Evolutionary conservation across 2,797 vertebrate species (phyloP), one percentile per base, ranked within the genome.

Genomic region (Danio choprae): DNA sequence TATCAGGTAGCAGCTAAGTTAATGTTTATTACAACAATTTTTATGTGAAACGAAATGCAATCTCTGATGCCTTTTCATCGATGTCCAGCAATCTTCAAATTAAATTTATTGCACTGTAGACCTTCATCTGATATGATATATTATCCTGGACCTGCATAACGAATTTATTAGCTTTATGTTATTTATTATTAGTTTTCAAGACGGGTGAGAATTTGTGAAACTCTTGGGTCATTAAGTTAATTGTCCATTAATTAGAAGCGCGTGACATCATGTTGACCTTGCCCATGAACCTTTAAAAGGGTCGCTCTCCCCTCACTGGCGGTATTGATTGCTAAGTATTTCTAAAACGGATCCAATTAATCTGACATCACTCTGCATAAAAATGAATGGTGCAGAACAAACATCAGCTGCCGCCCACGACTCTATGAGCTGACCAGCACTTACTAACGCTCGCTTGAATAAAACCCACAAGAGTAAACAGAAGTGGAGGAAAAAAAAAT

Each of bases 231-330:
- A 92, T 92, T 88, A 89, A 89, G 86, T 87, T 88, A 91, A 92
- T 88, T 89, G 89, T 68, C 88, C 84, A 88, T 90, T 91, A 91
- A 92, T 92, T 91, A 88, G 89, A 87, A 83, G 84, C 80, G 79
- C 81, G 71, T 91, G 89, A 91, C 84, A 87, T 90, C 88, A 87
- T 81, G 81, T 82, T 90, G 89, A 91, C 89, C 89, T 86, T 81
- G 88, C 72, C 81, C 85, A 74, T 91, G 86, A 91, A 90, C 89
- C 87, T 86, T 86, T 84, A 84, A 88, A 86, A 86, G 83, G 86
- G 82, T 77, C 80, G 84, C 87, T 85, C 87, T 85, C 82, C 85
- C 56, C 70, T 65, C 71, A 51, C 74, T 56, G 82, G 15, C 76
- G 53, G 73, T 83, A 92, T 91, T 85, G 89, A 93, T 91, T 89